Base-by-base conservation (phyloP, 1,140 invertebrate species). In the Littorina saxatilis region DNA sequence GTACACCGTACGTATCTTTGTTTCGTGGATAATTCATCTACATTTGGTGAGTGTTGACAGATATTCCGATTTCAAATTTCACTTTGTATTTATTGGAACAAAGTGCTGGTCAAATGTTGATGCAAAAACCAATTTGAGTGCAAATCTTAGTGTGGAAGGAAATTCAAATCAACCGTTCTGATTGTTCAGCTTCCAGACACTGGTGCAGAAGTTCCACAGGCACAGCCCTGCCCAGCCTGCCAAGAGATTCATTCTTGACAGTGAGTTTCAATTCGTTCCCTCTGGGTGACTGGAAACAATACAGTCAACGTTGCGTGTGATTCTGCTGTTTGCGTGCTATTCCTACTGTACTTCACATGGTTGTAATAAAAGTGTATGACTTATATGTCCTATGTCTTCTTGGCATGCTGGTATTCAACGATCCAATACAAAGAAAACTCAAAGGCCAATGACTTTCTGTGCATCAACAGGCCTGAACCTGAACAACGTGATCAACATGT, bases 101-200 rank as follows among this genome's bases (percentile, higher is more conserved):
- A n/a, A n/a, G n/a, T n/a, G n/a, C n/a, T n/a, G n/a, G n/a, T n/a
- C n/a, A n/a, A n/a, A n/a, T n/a, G n/a, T n/a, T n/a, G n/a, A n/a
- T 7, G 23, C 20, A 29, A 23, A 61, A 5, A 13, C 20, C n/a
- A 29, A 29, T 23, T 61, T 61, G 27, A 29, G n/a, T 23, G 27
- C 27, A 61, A 61, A n/a, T 61, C 7, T 61, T 23, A 13, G 58
- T 61, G n/a, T 61, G 9, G 58, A 11, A 23, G n/a, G 9, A 5
- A 23, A 23, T 5, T 9, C 9, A 61, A 11, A 9, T n/a, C 23
- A 40, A 1, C 40, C 23, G 15, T 40, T 70, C 1, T 20, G 17
- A 27, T 40, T 4, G 13, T 39, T 29, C 70, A 73, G 70, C 2
- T 73, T 73, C 70, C 70, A 73, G 70, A 37, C 70, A 13, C 70